Conservation (phyloP, 2,113 vertebrate genomes). For the Azemiops feae region DNA sequence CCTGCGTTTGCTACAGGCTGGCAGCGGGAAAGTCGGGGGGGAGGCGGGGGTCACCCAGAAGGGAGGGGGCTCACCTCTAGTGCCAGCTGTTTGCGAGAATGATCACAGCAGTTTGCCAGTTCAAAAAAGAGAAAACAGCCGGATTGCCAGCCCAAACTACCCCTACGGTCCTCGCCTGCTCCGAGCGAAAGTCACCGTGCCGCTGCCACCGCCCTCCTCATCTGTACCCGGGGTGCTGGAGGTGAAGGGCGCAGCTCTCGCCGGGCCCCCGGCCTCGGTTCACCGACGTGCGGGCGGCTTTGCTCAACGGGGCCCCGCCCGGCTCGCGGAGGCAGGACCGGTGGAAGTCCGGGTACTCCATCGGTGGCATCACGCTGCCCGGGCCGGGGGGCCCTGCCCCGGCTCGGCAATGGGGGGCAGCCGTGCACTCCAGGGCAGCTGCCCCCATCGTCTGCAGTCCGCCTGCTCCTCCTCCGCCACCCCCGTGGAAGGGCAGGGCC, state of each 20-base stretch:
- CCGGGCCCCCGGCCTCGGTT: slow-evolving; percentile 85
- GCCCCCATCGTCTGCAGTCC: slow-evolving; percentile 80
- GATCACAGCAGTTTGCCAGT: slow-evolving; percentile 77
- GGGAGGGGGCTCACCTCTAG: slow-evolving; percentile 48
- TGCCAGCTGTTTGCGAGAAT: slow-evolving; percentile 57
- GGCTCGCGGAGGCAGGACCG: slow-evolving; percentile 97
- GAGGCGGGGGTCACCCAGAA: background rate
- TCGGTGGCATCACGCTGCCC: slow-evolving; percentile 91
- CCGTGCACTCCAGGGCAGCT: slow-evolving; percentile 84
- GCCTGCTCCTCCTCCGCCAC: slow-evolving; percentile 59
- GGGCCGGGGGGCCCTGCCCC: slow-evolving; percentile 83
- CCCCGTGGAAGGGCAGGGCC: slow-evolving; percentile 86
- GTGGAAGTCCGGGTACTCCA: slow-evolving; percentile 98
- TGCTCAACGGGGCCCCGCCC: slow-evolving; percentile 90
- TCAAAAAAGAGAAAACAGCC: slow-evolving; percentile 57
- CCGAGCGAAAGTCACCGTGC: slow-evolving; percentile 56
- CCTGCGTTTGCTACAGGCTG: slow-evolving; percentile 43
- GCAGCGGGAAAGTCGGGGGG: slow-evolving; percentile 28
- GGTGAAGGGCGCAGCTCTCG: slow-evolving; percentile 89
- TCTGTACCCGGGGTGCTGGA: slow-evolving; percentile 99
- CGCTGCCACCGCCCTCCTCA: slow-evolving; percentile 76
- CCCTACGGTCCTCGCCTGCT: slow-evolving; percentile 50
- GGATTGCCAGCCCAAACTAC: slow-evolving; percentile 78
- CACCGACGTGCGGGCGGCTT: slow-evolving; percentile 91
- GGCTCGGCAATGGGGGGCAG: slow-evolving; percentile 87